phyloP scores from a whole-genome alignment of 2,113 vertebrate genomes.

The Labrus mixtus region DNA sequence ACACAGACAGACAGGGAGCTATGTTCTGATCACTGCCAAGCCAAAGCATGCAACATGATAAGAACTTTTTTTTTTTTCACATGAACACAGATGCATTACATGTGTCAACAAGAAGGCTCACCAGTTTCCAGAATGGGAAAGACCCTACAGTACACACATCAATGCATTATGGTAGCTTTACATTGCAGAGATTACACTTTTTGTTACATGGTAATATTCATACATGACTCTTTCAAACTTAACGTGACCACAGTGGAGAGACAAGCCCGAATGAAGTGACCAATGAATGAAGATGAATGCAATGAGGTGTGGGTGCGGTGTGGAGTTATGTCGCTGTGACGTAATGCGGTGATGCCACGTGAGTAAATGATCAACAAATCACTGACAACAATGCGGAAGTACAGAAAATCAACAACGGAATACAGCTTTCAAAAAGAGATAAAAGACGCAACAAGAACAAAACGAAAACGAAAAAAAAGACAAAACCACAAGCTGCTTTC shows the following conservation, averaged over 20 bases:
- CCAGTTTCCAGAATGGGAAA: slow-evolving; percentile 63
- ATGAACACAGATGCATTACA: slow-evolving; percentile 81
- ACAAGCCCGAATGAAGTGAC: slow-evolving; percentile 73
- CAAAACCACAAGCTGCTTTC: slow-evolving; percentile 75
- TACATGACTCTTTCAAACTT: slow-evolving; percentile 62
- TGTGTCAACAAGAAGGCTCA: slow-evolving; percentile 73
- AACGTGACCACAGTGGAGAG: slow-evolving; percentile 75
- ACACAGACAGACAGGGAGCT: slow-evolving; percentile 69
- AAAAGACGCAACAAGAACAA: slow-evolving; percentile 59
- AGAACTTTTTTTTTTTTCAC: slow-evolving; percentile 74
- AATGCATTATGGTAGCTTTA: slow-evolving; percentile 71
- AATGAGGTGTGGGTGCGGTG: slow-evolving; percentile 59
- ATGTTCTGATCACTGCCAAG: slow-evolving; percentile 74
- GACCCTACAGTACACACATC: slow-evolving; percentile 65
- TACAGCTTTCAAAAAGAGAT: slow-evolving; percentile 62
- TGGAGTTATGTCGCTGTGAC: slow-evolving; percentile 54
- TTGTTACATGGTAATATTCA: slow-evolving; percentile 60
- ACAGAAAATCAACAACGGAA: slow-evolving; percentile 75
- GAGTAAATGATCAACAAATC: slow-evolving; percentile 73
- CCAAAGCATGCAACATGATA: slow-evolving; percentile 80
- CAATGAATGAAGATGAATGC: slow-evolving; percentile 65
- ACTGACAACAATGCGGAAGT: slow-evolving; percentile 78
- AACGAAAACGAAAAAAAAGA: slow-evolving; percentile 28
- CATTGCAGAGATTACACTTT: slow-evolving; percentile 59
- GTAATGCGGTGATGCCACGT: slow-evolving; percentile 64